Evolutionary conservation across 2,113 vertebrate genomes (phyloP), one percentile per base, ranked within the genome.

Genomic region (Aldabrachelys gigantea): DNA sequence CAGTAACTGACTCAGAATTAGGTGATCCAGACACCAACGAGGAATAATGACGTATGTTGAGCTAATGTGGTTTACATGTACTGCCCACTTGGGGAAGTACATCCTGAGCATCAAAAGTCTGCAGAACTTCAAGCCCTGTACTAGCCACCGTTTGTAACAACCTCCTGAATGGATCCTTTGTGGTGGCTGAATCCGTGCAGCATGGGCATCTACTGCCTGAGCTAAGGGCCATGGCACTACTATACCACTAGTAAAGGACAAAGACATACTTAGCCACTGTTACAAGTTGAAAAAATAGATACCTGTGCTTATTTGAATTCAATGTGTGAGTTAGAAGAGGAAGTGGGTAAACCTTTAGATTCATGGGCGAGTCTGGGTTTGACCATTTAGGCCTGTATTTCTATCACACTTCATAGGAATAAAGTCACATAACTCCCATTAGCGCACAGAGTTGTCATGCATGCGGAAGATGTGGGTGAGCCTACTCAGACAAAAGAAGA

Each of bases 111-210:
- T 21, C 14, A 53, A 16, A 54, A 8, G 50, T 80, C 47, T n/a
- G 29, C 35, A 91, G 56, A 50, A 54, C 8, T 25, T 72, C 65
- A 57, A 6, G 85, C 52, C 49, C 52, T 82, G 5, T 13, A 92
- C 72, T 53, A 87, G 57, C 22, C 53, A 75, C 25, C 5, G 22
- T 86, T 85, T 90, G 2, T 56, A 35, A 10, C 75, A 90, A 5
- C 3, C 8, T 35, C 4, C 8, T 65, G 35, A 6, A 6, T 75
- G 62, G 44, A 44, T 0, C 0, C 31, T 1, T 83, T 83, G 29
- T 56, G 65, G 35, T 9, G 35, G 38, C 8, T 38, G 75, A 78
- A 78, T 22, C 41, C 75, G 29, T 35, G 62, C 16, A 6, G 62
- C 31, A n/a, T 38, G n/a, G 38, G 17, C 65, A 72, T 72, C 65